phyloP scores from a whole-genome alignment of 1,140 invertebrate species.

The Pseudomyrmex flavicornis region DNA sequence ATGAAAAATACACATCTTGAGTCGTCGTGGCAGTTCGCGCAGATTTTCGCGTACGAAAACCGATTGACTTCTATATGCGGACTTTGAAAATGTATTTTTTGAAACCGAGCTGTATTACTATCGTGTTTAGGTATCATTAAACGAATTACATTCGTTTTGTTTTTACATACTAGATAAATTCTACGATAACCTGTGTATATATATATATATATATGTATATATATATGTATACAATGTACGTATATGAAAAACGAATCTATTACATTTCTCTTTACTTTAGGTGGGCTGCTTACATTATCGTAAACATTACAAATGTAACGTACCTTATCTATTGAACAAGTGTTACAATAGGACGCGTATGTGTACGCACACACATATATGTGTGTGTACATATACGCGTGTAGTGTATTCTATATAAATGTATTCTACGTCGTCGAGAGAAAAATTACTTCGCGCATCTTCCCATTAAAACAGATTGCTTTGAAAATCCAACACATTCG shows the following conservation, averaged over 20 bases:
- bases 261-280: conserved; percentile 81
- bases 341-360: conserved; percentile 72
- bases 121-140: no score
- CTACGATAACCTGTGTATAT: no score
- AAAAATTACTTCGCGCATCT: conserved; percentile 72
- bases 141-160: no score
- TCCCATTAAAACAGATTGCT: conserved; percentile 76
- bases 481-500: conserved; percentile 77
- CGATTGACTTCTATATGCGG: no score
- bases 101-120: no score
- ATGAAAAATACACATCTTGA: no score
- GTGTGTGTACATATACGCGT: conserved; percentile 14
- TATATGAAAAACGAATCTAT: conserved; percentile 84
- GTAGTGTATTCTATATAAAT: conserved; percentile 68
- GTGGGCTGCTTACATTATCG: conserved; percentile 82
- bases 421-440: conserved; percentile 72
- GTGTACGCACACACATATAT: conserved; percentile 40
- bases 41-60: no score
- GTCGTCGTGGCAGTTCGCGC: no score
- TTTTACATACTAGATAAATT: no score
- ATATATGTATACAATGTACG: background rate
- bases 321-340: conserved; percentile 71
- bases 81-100: no score
- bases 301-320: conserved; percentile 74
- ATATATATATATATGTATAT: no score